These are phyloP conservation scores for Stenchaetothrips biformis DNA, from an alignment of 2,888 invertebrate genomes.

Conservation along the genomic window DNA sequence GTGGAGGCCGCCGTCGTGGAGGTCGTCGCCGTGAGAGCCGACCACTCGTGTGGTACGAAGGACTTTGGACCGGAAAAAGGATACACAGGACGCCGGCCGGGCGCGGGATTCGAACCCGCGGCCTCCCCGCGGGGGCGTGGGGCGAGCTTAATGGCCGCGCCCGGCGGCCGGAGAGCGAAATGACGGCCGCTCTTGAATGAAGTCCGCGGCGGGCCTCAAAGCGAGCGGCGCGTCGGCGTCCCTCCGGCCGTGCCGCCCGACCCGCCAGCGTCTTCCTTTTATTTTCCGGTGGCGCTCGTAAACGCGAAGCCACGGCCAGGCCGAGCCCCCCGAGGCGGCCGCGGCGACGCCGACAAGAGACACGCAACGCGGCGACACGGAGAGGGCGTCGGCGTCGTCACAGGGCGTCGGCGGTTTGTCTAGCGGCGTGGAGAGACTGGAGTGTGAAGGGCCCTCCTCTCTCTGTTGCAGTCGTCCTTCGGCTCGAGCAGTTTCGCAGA, in stretches of 20 bases:
- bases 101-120: neutral
- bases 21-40: no score
- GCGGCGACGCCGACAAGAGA: neutral
- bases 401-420: conserved; percentile 39
- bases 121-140: neutral
- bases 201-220: neutral
- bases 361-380: conserved; percentile 36
- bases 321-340: neutral
- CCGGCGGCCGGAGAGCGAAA: no score
- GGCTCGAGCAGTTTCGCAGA: conserved; percentile 73
- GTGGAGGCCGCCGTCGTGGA: no score
- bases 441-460: neutral
- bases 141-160: no score
- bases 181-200: no score
- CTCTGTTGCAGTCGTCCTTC: conserved; percentile 63
- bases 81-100: neutral
- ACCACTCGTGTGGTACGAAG: no score
- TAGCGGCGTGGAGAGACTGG: neutral
- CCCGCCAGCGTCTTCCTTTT: neutral
- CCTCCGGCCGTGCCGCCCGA: no score
- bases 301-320: conserved; percentile 40
- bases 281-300: conserved; percentile 29
- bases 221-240: neutral
- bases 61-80: no score
- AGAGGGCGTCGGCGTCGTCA: conserved; percentile 30